These are phyloP conservation scores for Salticus scenicus DNA, from an alignment of 2,888 invertebrate species.

Conservation along the genomic window DNA sequence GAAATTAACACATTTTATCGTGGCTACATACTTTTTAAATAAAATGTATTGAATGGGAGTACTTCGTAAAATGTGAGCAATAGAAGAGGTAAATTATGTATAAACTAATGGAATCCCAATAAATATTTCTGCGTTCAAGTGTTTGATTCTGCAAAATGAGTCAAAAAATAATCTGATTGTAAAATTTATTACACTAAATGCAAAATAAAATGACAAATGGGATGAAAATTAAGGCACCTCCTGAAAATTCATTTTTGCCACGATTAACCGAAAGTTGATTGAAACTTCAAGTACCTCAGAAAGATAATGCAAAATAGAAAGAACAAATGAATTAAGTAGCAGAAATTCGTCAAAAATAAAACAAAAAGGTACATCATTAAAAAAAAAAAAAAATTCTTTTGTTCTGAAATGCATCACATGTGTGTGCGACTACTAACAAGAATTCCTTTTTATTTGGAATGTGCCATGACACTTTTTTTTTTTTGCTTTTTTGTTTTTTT, in stretches of 20 bases:
- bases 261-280: neutral
- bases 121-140: no score
- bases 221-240: slow-evolving; percentile 14
- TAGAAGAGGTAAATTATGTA: no score
- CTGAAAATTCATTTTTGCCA: no score
- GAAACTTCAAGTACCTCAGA: no score
- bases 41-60: no score
- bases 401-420: slow-evolving; percentile 67
- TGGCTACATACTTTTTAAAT: no score
- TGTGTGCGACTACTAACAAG: slow-evolving; percentile 66
- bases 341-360: neutral
- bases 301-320: no score
- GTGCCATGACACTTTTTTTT: slow-evolving; percentile 60
- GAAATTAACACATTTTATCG: no score
- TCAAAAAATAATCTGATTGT: neutral
- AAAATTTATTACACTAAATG: slow-evolving; percentile 12
- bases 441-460: slow-evolving; percentile 68
- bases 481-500: no score
- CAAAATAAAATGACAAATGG: neutral
- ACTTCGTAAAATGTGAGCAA: no score
- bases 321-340: slow-evolving; percentile 5
- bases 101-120: no score
- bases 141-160: no score
- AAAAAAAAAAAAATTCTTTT: slow-evolving; percentile 63
- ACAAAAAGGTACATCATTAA: neutral